These are phyloP conservation scores for Myopa testacea DNA, from an alignment of 2,888 invertebrate species.

Conservation along the genomic window DNA sequence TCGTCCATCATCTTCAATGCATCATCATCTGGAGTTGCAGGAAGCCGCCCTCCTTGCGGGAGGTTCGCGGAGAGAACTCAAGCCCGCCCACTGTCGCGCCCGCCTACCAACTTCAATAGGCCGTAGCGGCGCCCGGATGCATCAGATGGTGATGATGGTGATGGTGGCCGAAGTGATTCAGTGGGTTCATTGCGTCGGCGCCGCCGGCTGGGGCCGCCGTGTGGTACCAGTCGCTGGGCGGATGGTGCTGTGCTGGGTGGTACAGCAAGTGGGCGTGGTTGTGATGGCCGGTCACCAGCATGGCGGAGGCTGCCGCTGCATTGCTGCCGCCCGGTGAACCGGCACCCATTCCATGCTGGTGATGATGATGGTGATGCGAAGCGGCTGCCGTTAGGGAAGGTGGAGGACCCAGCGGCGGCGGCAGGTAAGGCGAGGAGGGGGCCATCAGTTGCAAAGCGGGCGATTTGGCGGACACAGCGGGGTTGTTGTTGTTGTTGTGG, in stretches of 20 bases:
- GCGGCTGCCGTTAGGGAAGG: conserved; percentile 55
- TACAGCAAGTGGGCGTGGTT: conserved; percentile 67
- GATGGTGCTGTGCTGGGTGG: conserved; percentile 67
- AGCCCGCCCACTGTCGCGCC: conserved; percentile 34
- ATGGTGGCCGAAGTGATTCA: conserved; percentile 72
- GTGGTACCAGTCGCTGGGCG: conserved; percentile 68
- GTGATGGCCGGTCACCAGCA: conserved; percentile 63
- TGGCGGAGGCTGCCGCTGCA: conserved; percentile 57
- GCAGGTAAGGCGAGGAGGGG: conserved; percentile 63
- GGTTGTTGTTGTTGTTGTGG: conserved; percentile 47
- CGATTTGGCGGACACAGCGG: conserved; percentile 52
- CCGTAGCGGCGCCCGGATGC: conserved; percentile 80
- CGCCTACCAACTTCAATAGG: conserved; percentile 75
- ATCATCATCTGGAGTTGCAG: not conserved
- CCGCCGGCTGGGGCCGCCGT: conserved; percentile 63
- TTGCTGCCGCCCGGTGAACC: conserved; percentile 52
- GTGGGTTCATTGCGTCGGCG: conserved; percentile 67
- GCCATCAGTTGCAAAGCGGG: conserved; percentile 63
- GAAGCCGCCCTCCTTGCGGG: not conserved
- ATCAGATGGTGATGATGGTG: conserved; percentile 75
- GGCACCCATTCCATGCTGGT: conserved; percentile 53
- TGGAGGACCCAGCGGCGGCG: conserved; percentile 65
- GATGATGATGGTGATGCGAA: conserved; percentile 56
- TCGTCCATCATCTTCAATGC: not conserved
- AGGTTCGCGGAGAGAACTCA: not conserved